Evolutionary conservation across 2,797 vertebrate genomes (phyloP).

Genomic region (Falco biarmicus): DNA sequence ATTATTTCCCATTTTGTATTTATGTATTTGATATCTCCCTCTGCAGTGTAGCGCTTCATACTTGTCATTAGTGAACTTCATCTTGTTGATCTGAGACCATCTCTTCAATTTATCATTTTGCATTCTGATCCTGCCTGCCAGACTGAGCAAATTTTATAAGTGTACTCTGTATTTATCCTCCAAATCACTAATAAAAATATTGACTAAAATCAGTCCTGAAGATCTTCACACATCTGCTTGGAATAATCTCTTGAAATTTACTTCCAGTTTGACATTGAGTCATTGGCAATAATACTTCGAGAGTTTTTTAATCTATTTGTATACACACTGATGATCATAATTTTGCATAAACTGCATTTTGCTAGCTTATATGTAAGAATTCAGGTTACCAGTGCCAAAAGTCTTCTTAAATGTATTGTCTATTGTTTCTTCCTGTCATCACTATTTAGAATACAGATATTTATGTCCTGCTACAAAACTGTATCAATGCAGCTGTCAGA

Average conservation of each 20-base stretch:
- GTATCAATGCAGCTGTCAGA: background rate
- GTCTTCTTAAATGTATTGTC: background rate
- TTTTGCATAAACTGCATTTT: conserved; percentile 28
- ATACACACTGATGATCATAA: conserved; percentile 22
- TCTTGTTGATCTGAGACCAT: conserved; percentile 41
- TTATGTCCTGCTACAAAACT: background rate
- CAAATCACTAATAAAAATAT: conserved; percentile 69
- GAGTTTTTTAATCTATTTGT: conserved; percentile 53
- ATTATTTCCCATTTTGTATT: conserved; percentile 53
- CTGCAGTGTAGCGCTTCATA: background rate
- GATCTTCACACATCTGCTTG: conserved; percentile 60
- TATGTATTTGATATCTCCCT: conserved; percentile 39
- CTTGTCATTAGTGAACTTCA: conserved; percentile 48
- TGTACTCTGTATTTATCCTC: conserved; percentile 50
- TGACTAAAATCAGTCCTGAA: conserved; percentile 56
- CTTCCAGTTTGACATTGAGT: conserved; percentile 41
- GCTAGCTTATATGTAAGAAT: background rate
- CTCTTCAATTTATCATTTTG: conserved; percentile 36
- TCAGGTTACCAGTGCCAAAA: background rate
- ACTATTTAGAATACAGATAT: background rate
- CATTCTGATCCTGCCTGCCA: conserved; percentile 42
- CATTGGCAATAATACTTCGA: background rate
- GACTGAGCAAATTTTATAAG: conserved; percentile 42
- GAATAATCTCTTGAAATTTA: conserved; percentile 46
- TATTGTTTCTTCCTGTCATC: background rate